These are phyloP conservation scores for Odontomyia ornata DNA, from an alignment of 2,888 invertebrate genomes.

Conservation along the genomic window DNA sequence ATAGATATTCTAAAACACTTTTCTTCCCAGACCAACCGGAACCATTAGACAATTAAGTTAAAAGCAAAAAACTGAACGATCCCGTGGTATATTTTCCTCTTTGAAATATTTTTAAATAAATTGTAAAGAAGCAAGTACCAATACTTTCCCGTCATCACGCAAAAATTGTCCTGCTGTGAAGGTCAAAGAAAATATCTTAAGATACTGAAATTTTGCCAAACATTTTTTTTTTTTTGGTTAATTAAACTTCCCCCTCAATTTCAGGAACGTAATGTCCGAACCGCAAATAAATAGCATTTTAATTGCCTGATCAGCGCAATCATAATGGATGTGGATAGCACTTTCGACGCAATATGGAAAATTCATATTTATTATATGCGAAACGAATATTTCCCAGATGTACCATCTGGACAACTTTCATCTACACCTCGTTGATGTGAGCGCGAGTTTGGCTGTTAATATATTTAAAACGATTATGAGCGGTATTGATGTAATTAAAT, in stretches of 20 bases:
- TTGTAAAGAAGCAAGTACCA: too few species aligned
- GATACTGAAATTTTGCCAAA: constrained; percentile 19
- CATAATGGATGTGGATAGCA: neutral
- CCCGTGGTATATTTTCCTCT: too few species aligned
- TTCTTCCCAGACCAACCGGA: neutral
- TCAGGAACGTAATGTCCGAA: neutral
- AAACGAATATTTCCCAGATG: neutral
- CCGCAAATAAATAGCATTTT: neutral
- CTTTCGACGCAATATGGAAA: neutral
- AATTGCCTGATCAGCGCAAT: neutral
- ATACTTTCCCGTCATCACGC: neutral
- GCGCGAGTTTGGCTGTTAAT: neutral
- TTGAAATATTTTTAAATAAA: too few species aligned
- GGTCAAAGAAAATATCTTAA: constrained; percentile 27
- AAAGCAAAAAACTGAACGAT: too few species aligned
- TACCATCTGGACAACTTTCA: neutral
- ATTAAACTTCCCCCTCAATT: neutral
- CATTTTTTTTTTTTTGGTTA: neutral
- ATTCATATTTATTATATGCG: neutral
- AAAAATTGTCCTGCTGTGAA: constrained; percentile 19
- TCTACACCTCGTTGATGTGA: neutral
- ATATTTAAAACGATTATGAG: too few species aligned
- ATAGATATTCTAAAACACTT: too few species aligned
- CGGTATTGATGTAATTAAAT: too few species aligned
- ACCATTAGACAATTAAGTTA: neutral